Percentiles rank a stretch among this genome's conserved stretches.
Evolutionary conservation across 2,888 invertebrate genomes (phyloP).

Genomic region (Melinopterus prodromus): DNA sequence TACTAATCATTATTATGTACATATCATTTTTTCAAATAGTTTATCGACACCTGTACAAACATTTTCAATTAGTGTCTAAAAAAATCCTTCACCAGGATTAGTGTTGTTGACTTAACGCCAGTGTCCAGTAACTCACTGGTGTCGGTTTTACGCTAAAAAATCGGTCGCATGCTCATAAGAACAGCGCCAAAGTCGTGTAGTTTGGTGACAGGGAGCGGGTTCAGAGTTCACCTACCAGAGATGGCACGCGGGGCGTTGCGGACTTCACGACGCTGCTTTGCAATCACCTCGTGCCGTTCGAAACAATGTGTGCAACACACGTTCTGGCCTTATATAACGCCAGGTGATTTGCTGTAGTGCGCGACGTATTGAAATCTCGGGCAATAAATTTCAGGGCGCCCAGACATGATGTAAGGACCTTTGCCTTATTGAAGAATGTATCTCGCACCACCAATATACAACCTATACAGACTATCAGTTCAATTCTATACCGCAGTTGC

Average conservation of each 20-base stretch:
- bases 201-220: not conserved
- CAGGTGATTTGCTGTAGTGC: not conserved
- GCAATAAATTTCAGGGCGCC: not conserved
- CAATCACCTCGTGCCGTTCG: not conserved
- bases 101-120: too few relatives aligned
- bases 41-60: too few relatives aligned
- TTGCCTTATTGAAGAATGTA: not conserved
- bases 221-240: not conserved
- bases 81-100: too few relatives aligned
- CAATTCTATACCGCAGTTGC: too few relatives aligned
- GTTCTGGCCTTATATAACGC: slow-evolving; percentile 4
- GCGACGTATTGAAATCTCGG: not conserved
- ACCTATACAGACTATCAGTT: not conserved
- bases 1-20: too few relatives aligned
- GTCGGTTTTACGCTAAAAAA: not conserved
- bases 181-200: not conserved
- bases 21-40: too few relatives aligned
- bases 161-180: not conserved
- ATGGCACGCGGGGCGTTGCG: not conserved
- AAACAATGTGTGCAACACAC: slow-evolving; percentile 4
- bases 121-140: not conserved
- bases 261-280: not conserved
- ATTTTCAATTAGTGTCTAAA: too few relatives aligned
- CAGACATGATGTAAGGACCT: not conserved
- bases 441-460: not conserved